phyloP scores from a whole-genome alignment of 2,797 vertebrate genomes.

The Zalophus californianus region DNA sequence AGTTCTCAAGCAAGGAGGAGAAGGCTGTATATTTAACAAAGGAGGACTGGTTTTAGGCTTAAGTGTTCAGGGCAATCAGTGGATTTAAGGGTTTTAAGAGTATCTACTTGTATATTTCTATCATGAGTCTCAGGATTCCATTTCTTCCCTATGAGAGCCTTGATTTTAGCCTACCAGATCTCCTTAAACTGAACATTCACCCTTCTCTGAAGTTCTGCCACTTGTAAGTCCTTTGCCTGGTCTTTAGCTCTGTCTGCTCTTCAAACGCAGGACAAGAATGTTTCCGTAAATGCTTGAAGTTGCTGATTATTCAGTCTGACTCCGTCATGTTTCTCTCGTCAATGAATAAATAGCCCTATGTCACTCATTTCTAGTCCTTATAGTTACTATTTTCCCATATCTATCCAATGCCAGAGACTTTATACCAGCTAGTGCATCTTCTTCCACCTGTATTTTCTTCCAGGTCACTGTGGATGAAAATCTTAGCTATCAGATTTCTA shows the following conservation, averaged over 20 bases:
- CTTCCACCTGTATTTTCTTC: neutral
- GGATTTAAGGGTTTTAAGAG: neutral
- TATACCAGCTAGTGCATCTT: neutral
- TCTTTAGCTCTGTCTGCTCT: neutral
- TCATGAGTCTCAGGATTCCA: neutral
- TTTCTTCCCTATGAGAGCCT: neutral
- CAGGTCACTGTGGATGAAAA: neutral
- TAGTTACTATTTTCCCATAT: neutral
- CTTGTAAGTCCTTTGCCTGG: neutral
- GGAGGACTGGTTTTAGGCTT: neutral
- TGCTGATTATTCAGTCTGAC: neutral
- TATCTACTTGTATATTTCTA: neutral
- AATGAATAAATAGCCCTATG: neutral
- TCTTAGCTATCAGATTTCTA: neutral
- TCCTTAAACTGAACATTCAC: neutral
- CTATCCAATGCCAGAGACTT: neutral
- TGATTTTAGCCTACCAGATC: neutral
- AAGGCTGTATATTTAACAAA: neutral
- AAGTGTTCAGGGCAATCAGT: neutral
- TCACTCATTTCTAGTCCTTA: neutral
- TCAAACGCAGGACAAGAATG: neutral
- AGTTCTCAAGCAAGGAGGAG: neutral
- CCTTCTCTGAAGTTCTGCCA: neutral
- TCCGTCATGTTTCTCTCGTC: neutral
- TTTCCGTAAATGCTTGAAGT: conserved; percentile 9